Evolutionary conservation across 2,113 vertebrate genomes (phyloP), one percentile per base, ranked within the genome.

Genomic region (Oplegnathus fasciatus): DNA sequence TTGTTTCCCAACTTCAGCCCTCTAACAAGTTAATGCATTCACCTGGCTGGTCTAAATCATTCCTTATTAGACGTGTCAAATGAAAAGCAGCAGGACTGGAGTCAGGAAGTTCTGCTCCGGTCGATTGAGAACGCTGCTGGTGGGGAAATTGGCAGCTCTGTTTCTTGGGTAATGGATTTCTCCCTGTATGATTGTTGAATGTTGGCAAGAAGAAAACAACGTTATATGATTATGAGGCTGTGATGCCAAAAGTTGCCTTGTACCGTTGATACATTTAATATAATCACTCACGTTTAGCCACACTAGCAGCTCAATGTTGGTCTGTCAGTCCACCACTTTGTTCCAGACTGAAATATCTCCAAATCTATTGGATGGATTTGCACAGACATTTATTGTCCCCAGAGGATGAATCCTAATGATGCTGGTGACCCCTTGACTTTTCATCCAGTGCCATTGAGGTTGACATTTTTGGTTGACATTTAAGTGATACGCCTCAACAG

Each of bases 51-150:
- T 75, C 24, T 48, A 72, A 82, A 82, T 82, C 50, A 26, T 50
- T 80, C 75, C 88, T 84, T 52, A 66, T 87, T 76, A 73, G 67
- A 76, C 0, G 15, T 40, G 82, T 66, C 69, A 67, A 70, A 84
- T 75, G 66, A 79, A 81, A 65, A 78, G 76, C 68, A 80, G 73
- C 50, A 10, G 11, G 34, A 57, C 26, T 57, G 40, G 40, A 82
- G 64, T 75, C 67, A 48, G 67, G 26, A 58, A 62, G 72, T 48
- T 57, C 32, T 34, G 77, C 67, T 52, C 34, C 9, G 22, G 42
- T 82, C 26, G 26, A 76, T 67, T 32, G 46, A 11, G 3, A 64
- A 74, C 52, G 20, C 26, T 46, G 66, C 26, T 76, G 32, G 30
- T 64, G 54, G 46, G 61, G 71, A 62, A 80, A 80, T 64, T 60